These are phyloP conservation scores for Eubucco bourcierii DNA, from an alignment of 2,113 vertebrate species.

Conservation along the genomic window DNA sequence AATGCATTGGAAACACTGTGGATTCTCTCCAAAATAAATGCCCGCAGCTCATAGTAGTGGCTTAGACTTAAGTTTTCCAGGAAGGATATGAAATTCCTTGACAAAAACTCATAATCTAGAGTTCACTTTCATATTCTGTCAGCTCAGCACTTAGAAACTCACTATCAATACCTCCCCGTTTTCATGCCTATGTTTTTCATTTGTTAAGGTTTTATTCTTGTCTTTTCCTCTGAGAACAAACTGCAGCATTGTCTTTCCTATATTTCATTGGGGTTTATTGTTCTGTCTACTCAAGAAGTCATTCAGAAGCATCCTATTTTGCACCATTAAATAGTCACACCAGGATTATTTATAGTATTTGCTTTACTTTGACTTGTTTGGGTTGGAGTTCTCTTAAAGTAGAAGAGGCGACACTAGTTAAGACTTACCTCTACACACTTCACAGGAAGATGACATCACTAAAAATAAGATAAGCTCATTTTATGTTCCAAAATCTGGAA, in stretches of 20 bases:
- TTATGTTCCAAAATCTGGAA: background rate
- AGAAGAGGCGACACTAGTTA: background rate
- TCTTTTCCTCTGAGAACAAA: background rate
- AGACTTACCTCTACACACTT: background rate
- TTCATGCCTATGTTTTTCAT: background rate
- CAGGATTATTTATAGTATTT: background rate
- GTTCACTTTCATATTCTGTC: background rate
- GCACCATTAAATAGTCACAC: background rate
- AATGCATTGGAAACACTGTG: conserved; percentile 37
- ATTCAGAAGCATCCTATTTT: background rate
- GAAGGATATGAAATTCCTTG: conserved; percentile 6
- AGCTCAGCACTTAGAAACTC: background rate
- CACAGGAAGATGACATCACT: background rate
- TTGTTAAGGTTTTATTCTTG: background rate
- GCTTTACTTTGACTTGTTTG: background rate
- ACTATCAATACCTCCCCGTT: background rate
- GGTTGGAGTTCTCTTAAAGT: background rate
- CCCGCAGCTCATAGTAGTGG: background rate
- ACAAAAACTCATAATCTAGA: background rate
- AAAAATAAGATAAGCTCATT: background rate
- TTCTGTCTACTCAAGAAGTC: background rate
- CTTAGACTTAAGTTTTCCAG: conserved; percentile 19
- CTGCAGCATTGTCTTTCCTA: background rate
- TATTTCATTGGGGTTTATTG: background rate
- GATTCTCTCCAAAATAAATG: conserved; percentile 39